Conservation (phyloP, 2,797 vertebrate genomes). For the Myotis pilosus region DNA sequence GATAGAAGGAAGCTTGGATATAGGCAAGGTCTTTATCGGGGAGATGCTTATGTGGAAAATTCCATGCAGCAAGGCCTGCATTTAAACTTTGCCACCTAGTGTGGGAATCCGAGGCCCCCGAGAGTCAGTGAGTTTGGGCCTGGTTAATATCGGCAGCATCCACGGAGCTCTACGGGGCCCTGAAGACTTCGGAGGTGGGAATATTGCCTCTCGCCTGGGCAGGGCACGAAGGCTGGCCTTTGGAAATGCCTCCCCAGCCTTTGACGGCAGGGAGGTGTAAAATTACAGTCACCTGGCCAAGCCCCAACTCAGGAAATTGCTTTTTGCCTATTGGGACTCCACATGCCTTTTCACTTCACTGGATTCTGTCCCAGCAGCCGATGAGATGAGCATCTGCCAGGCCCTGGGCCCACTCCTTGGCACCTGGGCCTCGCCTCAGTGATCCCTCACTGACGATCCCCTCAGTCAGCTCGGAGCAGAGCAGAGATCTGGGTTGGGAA, state of each 20-base stretch:
- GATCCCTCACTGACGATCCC: neutral
- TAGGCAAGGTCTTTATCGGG: neutral
- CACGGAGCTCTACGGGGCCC: neutral
- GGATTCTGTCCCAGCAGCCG: neutral
- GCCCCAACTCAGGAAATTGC: conserved; percentile 42
- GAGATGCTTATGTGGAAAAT: neutral
- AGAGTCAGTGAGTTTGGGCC: neutral
- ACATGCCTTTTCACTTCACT: neutral
- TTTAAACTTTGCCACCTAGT: neutral
- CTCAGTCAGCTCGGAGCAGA: neutral
- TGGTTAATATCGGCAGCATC: neutral
- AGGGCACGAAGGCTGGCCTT: neutral
- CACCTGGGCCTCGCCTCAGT: neutral
- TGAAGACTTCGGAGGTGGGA: neutral
- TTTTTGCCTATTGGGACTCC: neutral
- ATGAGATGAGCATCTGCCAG: neutral
- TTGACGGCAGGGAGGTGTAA: neutral
- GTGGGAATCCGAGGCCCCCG: neutral
- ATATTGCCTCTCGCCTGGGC: neutral
- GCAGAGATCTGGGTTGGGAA: neutral
- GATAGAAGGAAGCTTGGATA: neutral
- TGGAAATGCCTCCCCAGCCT: neutral
- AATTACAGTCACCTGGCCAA: neutral
- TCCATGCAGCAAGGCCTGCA: neutral
- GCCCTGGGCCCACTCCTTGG: neutral